These are phyloP conservation scores for Bursaphelenchus okinawaensis DNA, from an alignment of 2,888 invertebrate species.

Conservation along the genomic window DNA sequence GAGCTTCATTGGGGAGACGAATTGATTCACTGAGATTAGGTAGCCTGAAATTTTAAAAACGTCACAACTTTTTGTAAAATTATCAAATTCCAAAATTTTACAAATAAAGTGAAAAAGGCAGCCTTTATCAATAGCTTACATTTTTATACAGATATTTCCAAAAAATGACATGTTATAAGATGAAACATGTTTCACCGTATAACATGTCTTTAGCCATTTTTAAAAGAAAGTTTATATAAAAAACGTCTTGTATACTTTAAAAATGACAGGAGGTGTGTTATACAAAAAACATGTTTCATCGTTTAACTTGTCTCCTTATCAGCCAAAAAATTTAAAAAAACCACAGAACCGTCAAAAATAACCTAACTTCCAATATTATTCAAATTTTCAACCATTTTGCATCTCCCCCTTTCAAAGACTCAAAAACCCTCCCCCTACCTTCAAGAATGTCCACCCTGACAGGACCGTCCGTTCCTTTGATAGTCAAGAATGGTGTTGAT, in stretches of 20 bases:
- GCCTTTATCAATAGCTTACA: too few relatives aligned
- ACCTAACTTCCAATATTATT: not conserved
- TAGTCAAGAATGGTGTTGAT: conserved; percentile 18
- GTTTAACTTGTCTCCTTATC: not conserved
- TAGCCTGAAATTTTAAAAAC: conserved; percentile 26
- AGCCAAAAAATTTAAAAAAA: not conserved
- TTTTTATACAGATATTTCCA: too few relatives aligned
- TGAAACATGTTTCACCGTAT: not conserved
- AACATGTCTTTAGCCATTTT: conserved; percentile 2
- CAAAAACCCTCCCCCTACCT: conserved; percentile 14
- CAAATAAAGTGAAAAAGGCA: too few relatives aligned
- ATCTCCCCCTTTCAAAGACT: too few relatives aligned
- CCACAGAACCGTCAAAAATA: not conserved
- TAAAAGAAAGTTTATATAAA: not conserved
- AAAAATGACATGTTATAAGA: too few relatives aligned
- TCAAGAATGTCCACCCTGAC: conserved; percentile 28
- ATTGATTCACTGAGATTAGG: conserved; percentile 28
- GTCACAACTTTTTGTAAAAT: too few relatives aligned
- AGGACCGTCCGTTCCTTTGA: conserved; percentile 4
- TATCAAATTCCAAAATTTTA: too few relatives aligned
- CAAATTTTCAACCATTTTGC: not conserved
- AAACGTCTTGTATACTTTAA: not conserved
- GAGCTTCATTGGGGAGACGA: conserved; percentile 33
- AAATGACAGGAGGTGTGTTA: not conserved
- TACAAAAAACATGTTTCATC: not conserved